phyloP scores from a whole-genome alignment of 2,113 vertebrate genomes.

The Motacilla tschutschensis region DNA sequence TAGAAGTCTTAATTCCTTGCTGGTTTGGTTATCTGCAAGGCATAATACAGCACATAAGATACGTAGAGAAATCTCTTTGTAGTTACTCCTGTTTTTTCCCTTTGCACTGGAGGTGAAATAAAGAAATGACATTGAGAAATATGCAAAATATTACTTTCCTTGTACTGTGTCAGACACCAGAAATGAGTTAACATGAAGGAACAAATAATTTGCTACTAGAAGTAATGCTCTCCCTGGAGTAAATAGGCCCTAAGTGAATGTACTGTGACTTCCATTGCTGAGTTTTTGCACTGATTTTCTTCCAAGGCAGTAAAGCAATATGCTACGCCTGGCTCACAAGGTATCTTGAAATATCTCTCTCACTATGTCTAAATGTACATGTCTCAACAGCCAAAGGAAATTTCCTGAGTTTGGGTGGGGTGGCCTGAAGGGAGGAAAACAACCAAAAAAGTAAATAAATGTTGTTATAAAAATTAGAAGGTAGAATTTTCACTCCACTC shows the following conservation, averaged over 20 bases:
- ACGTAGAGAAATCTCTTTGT: neutral
- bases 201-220: neutral
- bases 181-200: neutral
- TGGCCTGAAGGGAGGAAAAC: neutral
- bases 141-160: neutral
- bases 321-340: neutral
- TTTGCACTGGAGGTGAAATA: neutral
- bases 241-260: neutral
- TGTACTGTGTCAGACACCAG: neutral
- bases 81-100: neutral
- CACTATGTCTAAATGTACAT: neutral
- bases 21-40: neutral
- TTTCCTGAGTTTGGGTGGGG: neutral
- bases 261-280: neutral
- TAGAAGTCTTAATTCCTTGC: neutral
- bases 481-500: neutral
- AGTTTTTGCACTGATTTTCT: neutral
- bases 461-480: neutral
- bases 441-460: neutral
- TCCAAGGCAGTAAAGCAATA: neutral
- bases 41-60: neutral
- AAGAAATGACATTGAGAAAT: neutral
- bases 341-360: neutral
- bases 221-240: neutral
- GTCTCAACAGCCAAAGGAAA: neutral